Evolutionary conservation across 1,140 invertebrate genomes (phyloP), one percentile per base, ranked within the genome.

Genomic region (Diachasma alloeum): DNA sequence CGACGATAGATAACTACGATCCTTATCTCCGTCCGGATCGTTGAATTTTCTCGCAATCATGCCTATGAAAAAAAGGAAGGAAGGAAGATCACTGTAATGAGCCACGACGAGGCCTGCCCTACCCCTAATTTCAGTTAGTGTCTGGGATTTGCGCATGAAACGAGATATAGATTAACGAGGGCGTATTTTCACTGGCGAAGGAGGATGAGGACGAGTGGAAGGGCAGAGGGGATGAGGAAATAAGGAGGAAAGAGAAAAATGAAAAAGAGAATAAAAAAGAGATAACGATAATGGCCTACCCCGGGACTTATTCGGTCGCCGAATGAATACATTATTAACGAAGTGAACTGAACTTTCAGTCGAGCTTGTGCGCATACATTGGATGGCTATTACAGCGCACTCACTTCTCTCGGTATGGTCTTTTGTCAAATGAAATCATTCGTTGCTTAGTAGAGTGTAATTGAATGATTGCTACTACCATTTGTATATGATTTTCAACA

Each of bases 391-490:
- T 56, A 53, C 53, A 63, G n/a, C 66, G 44, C 66, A 31, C n/a
- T 56, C n/a, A 56, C n/a, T 85, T 79, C 80, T 85, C 82, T 63
- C 9, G 24, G 10, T 63, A 63, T 26, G 19, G 19, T 13, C 59
- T 63, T 87, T 85, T 86, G 86, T 87, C 85, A 84, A 87, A 86
- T 87, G 84, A 87, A 84, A 84, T 86, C 81, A 82, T 78, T 83
- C 83, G 81, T 81, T 85, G 82, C 59, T 63, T 26, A 84, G 82
- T 81, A 82, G 81, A 84, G 78, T 82, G 84, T 87, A 87, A 88
- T 85, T 86, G 86, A 87, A 87, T 87, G 87, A 87, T 88, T 86
- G 84, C 83, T 78, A 75, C 46, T 79, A 82, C 44, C 24, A 31
- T 31, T 24, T 26, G 59, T 72, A 56, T 70, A 75, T 63, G 78